Evolutionary conservation across 2,888 invertebrate species (phyloP), one percentile per base, ranked within the genome.

Genomic region (Salticus scenicus): DNA sequence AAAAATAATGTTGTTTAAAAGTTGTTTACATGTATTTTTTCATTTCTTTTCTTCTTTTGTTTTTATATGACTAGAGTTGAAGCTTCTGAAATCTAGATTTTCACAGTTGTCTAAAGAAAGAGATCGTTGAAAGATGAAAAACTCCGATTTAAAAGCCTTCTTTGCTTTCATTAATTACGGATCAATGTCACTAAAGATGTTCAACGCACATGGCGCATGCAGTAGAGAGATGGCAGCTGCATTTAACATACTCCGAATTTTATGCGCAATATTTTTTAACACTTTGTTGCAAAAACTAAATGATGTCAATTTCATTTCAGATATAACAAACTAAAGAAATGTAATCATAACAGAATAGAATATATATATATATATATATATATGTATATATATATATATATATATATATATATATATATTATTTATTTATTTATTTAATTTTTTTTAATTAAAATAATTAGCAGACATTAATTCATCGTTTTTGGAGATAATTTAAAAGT

Each of bases 81-180:
- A 12, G 17, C 17, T n/a, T 47, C 2, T n/a, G 47, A 17, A 47
- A 47, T 47, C 47, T 17, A 47, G 17, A 17, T 17, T n/a, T 47
- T 47, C 17, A 2, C 2, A 12, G 17, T 17, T 47, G 17, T 8
- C 12, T 37, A 2, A n/a, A 12, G 47, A 47, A 47, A 17, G 14
- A 47, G 63, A 31, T 70, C 41, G 78, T 63, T 72, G 66, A 47
- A 66, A 51, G 33, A 41, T 67, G 73, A 80, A 80, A 80, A 80
- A 80, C 67, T 31, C 67, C 47, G 47, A 72, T n/a, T 31, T 47
- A 67, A 70, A 42, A 82, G 76, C 42, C 76, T 81, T 76, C 82
- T 69, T 71, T 63, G 67, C 75, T 71, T 82, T 82, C 82, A 82
- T 82, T 82, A 82, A 82, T 82, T 76, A 82, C 70, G 82, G 75